A percentile compares a stretch with the other conserved stretches of the same genome.
Conservation (phyloP, 2,888 invertebrate genomes). For the Stegophylla sp. region DNA sequence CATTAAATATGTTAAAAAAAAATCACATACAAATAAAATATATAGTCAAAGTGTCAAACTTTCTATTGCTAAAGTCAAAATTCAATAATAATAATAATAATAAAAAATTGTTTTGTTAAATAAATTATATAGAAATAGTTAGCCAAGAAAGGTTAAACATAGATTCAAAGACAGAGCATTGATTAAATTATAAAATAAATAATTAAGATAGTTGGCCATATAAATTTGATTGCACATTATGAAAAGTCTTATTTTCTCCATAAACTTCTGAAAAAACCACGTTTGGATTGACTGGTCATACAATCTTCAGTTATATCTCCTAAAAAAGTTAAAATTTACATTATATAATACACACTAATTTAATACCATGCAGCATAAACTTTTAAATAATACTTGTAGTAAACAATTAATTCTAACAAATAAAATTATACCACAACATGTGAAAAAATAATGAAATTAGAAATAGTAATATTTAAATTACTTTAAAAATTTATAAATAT, state of each 20-base stretch:
- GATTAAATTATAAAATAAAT: slow-evolving; percentile 40
- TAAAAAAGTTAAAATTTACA: slow-evolving; percentile 62
- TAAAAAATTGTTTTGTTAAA: slow-evolving; percentile 1
- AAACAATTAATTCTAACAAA: no score
- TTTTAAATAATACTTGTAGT: no score
- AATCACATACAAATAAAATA: slow-evolving; percentile 28
- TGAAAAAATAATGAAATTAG: no score
- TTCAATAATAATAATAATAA: slow-evolving; percentile 21
- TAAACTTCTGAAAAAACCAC: slow-evolving; percentile 86
- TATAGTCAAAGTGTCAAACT: slow-evolving; percentile 27
- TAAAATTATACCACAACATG: no score
- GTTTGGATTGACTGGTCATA: slow-evolving; percentile 73
- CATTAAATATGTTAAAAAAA: slow-evolving; percentile 21
- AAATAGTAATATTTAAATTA: no score
- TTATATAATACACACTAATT: no score
- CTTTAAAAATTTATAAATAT: no score
- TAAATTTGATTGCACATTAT: slow-evolving; percentile 56
- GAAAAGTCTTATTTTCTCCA: slow-evolving; percentile 76
- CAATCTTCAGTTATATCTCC: slow-evolving; percentile 63
- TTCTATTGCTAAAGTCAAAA: slow-evolving; percentile 28
- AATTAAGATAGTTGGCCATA: slow-evolving; percentile 36
- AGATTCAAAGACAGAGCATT: slow-evolving; percentile 26
- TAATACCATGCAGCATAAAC: no score
- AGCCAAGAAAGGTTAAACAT: slow-evolving; percentile 40
- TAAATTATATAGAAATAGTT: slow-evolving; percentile 38